Conservation (phyloP, 2,888 invertebrate genomes). For the Limnephilus auricula region DNA sequence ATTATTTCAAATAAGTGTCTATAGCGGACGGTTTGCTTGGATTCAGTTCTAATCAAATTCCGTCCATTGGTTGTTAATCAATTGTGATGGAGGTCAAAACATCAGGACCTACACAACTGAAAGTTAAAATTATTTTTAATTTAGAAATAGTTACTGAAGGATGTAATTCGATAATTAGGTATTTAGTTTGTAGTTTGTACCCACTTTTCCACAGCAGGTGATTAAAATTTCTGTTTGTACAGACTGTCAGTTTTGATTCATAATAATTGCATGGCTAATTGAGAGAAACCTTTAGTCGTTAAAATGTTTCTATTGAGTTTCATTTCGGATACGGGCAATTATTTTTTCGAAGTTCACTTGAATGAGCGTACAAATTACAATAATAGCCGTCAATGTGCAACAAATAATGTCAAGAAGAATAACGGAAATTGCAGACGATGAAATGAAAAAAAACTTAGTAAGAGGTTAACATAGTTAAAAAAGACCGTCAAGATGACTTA, state of each 20-base stretch:
- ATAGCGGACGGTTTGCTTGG: too few relatives aligned
- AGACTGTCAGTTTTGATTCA: background rate
- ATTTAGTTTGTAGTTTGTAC: background rate
- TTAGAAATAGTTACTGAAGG: background rate
- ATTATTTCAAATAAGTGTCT: too few relatives aligned
- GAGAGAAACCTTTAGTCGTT: background rate
- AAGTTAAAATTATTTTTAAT: background rate
- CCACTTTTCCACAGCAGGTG: background rate
- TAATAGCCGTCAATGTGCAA: background rate
- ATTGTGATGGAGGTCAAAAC: background rate
- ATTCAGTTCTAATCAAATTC: too few relatives aligned
- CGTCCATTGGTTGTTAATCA: too few relatives aligned
- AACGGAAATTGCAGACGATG: background rate
- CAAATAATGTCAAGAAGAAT: background rate
- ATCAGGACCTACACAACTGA: background rate
- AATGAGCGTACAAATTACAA: background rate
- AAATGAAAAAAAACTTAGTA: too few relatives aligned
- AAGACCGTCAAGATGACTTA: too few relatives aligned
- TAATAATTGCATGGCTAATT: background rate
- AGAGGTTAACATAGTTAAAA: too few relatives aligned
- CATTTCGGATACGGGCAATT: constrained; percentile 12
- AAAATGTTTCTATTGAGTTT: background rate
- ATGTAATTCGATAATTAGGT: background rate
- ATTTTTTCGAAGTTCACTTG: background rate
- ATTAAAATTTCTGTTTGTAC: background rate